Base-by-base conservation (phyloP, 2,888 invertebrate genomes). In the Sialis fuliginosa region DNA sequence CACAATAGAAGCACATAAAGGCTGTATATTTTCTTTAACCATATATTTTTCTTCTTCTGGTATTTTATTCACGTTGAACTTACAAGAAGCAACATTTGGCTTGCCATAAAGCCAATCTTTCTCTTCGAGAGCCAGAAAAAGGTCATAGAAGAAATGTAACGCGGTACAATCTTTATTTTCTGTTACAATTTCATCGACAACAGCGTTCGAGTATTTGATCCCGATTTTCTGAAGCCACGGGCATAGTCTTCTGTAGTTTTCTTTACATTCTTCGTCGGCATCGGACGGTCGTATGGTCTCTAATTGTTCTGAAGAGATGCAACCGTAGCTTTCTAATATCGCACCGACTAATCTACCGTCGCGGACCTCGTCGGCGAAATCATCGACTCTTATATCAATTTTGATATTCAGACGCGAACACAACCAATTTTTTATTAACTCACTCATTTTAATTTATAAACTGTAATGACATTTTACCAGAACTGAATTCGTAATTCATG, bases 341-440 rank as follows among this genome's bases (percentile, higher is more conserved):
- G 68, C 61, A 1, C 74, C 70, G 46, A 79, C 60, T 1, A 78
- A 57, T 43, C 66, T 62, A 1, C 78, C 79, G 57, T 77, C 74
- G 57, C 67, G 70, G 56, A 74, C 72, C 56, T 69, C 66, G 33
- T 63, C 61, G 30, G 72, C 74, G 55, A 79, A 76, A 33, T 68
- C 65, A 35, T 69, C 66, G 1, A 72, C 66, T 35, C 67, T 66
- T 64, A 73, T 68, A 54, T 69, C 68, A 46, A 78, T 65, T 8
- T 72, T 62, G 44, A 68, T 58, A 12, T 75, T 72, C 32, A 78
- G 58, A 49, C 72, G 64, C 49, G 72, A 67, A 33, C 70, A 65
- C 22, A 79, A 56, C 79, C 79, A 79, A 56, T 69, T 68, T 57
- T 70, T 69, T 52, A 79, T 62, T 56, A 75, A 66, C 58, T 74